These are phyloP conservation scores for Darevskia mixta DNA, from an alignment of 2,797 vertebrate genomes.

Conservation along the genomic window DNA sequence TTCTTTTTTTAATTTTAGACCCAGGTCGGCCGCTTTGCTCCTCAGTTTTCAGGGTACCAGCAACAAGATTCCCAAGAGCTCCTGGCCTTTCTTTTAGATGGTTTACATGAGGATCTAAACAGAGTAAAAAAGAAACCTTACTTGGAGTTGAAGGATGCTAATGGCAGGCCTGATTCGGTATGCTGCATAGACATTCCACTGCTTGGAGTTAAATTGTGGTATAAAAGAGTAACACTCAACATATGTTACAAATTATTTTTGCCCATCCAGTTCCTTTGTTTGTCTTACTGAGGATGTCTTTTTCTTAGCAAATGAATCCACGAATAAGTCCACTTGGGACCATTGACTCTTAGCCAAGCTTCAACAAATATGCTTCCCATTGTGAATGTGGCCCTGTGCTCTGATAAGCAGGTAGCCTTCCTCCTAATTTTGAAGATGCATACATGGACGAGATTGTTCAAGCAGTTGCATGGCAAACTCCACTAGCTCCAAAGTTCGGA, in stretches of 20 bases:
- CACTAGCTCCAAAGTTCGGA: neutral
- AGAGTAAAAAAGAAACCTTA: constrained; percentile 98
- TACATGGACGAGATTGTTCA: neutral
- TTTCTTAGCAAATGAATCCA: neutral
- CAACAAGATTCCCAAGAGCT: constrained; percentile 98
- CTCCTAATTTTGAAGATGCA: neutral
- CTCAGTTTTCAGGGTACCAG: constrained; percentile 97
- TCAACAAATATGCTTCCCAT: neutral
- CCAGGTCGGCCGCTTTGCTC: constrained; percentile 95
- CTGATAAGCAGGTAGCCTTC: neutral
- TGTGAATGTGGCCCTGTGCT: neutral
- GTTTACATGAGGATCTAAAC: constrained; percentile 96
- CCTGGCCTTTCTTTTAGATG: constrained; percentile 94
- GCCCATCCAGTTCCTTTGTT: neutral
- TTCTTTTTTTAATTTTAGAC: constrained; percentile 81
- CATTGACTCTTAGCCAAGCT: neutral
- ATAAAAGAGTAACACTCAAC: neutral
- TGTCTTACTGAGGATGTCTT: neutral
- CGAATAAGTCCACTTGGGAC: neutral
- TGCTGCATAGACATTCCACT: neutral
- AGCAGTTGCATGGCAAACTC: neutral
- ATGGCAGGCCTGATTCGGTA: constrained; percentile 93
- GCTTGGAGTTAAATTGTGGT: neutral
- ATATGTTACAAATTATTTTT: too few relatives aligned
- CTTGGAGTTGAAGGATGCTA: constrained; percentile 91